phyloP scores from a whole-genome alignment of 2,797 vertebrate species.

The Sebastes iracundus region DNA sequence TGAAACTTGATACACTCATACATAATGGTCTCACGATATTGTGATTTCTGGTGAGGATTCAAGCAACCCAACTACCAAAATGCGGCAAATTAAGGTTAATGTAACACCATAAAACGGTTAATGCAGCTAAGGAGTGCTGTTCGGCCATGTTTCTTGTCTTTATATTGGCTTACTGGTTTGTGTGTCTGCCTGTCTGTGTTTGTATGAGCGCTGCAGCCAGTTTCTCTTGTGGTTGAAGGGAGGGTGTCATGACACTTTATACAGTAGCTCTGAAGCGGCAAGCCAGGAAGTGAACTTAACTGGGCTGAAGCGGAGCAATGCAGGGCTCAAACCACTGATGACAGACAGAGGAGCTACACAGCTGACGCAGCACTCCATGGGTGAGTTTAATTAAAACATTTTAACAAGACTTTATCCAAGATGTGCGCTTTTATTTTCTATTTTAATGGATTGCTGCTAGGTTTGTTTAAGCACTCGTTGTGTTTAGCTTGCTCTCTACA shows the following conservation, averaged over 20 bases:
- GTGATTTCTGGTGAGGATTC: neutral
- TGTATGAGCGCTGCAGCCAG: slow-evolving; percentile 23
- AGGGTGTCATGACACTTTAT: slow-evolving; percentile 63
- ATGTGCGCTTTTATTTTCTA: neutral
- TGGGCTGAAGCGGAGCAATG: slow-evolving; percentile 32
- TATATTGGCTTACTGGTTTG: neutral
- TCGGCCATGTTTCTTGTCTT: neutral
- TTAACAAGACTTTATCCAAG: neutral
- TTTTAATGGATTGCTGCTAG: neutral
- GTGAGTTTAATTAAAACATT: slow-evolving; percentile 41
- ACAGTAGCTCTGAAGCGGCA: slow-evolving; percentile 48
- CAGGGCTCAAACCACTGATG: slow-evolving; percentile 43
- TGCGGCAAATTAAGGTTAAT: neutral
- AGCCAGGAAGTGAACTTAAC: slow-evolving; percentile 73
- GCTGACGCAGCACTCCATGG: slow-evolving; percentile 63
- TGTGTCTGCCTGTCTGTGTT: slow-evolving; percentile 11
- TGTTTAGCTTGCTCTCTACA: neutral
- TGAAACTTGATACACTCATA: slow-evolving; percentile 1
- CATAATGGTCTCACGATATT: neutral
- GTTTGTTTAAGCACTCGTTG: neutral
- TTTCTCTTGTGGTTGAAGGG: slow-evolving; percentile 61
- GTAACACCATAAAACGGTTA: neutral
- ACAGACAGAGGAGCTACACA: slow-evolving; percentile 35
- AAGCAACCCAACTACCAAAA: neutral
- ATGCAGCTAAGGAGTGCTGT: neutral